These are phyloP conservation scores for Lophura nycthemera DNA, from an alignment of 2,113 vertebrate genomes.

Conservation along the genomic window DNA sequence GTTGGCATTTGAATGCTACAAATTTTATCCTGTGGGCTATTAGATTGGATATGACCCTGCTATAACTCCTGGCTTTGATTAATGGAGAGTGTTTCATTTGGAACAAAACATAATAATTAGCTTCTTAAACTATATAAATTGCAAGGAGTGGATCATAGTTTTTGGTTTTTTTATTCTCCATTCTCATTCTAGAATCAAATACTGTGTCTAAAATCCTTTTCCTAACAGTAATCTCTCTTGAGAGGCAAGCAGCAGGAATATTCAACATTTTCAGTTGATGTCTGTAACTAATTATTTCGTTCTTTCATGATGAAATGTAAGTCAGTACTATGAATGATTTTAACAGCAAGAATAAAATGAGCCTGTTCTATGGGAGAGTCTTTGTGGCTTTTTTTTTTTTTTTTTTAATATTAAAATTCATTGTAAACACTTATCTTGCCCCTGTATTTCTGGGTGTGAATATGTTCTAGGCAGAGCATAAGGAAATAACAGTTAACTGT, in stretches of 20 bases:
- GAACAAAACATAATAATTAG: neutral
- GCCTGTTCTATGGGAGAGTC: neutral
- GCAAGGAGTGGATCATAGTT: neutral
- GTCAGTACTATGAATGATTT: neutral
- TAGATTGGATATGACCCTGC: neutral
- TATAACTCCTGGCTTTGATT: neutral
- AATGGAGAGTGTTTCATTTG: neutral
- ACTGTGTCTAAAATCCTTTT: neutral
- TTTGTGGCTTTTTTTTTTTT: too few species aligned
- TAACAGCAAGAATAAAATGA: neutral
- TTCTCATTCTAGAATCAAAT: neutral
- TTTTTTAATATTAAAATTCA: neutral
- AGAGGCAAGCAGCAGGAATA: neutral
- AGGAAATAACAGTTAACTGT: neutral
- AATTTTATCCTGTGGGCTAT: accelerated
- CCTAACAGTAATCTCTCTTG: neutral
- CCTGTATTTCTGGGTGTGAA: neutral
- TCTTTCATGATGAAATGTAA: neutral
- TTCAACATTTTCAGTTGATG: neutral
- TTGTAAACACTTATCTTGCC: neutral
- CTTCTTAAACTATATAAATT: neutral
- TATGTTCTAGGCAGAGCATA: too few species aligned
- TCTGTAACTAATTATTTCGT: neutral
- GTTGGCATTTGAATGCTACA: neutral
- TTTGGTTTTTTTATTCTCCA: neutral